Evolutionary conservation across 2,888 invertebrate genomes (phyloP), one percentile per base, ranked within the genome.

Genomic region (Cyclophora albipunctata): DNA sequence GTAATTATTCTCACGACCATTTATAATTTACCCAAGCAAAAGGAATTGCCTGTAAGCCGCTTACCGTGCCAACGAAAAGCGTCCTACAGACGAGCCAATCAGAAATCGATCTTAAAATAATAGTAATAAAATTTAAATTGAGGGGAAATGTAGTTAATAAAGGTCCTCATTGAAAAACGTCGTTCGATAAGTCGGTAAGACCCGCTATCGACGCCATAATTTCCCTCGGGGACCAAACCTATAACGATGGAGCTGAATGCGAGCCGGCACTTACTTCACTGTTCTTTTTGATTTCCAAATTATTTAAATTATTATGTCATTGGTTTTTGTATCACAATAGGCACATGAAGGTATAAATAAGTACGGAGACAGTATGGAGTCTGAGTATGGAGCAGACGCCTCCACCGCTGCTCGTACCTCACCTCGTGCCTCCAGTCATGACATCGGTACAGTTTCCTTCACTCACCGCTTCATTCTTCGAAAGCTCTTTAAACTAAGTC

Each of bases 221-320:
- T 73, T 73, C 72, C 72, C 72, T 51, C 60, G 65, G 64, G 73
- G 62, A 47, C 51, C 47, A 58, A 60, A 61, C 60, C 58, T 58
- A 64, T 67, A 60, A 60, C 57, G 55, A 52, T 52, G 54, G 55
- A 48, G 49, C 52, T 53, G 57, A 58, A 55, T 57, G 54, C 52
- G 50, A 57, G 60, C 37, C 54, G 63, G 59, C 64, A 66, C 66
- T 65, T 61, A 62, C 71, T 67, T 65, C 65, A 65, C 68, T 65
- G 58, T 58, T 50, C 51, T 50, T 58, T 50, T 62, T 60, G 4
- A 37, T 37, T 37, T 5, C 4, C 37, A 20, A 37, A 37, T 37
- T 37, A 37, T 37, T 37, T 37, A 37, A 2, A 37, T 2, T 5
- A n/a, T n/a, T n/a, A 37, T 4, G 37, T 4, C 5, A 37, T 37